Base-by-base conservation (phyloP, 2,888 invertebrate species). In the Amblyjoppa proteus region DNA sequence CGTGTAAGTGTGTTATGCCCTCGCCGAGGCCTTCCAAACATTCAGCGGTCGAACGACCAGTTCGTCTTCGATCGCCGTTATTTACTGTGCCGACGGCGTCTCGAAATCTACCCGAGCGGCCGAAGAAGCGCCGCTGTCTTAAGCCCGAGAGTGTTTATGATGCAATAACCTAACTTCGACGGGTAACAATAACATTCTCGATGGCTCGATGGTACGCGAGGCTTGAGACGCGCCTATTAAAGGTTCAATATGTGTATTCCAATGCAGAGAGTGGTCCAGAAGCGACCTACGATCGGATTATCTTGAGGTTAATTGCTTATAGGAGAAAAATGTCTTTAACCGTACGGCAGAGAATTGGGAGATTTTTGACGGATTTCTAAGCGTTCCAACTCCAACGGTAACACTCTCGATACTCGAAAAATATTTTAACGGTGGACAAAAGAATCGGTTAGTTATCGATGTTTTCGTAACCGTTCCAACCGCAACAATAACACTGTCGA, bases 101-200 rank as follows among this genome's bases (percentile, higher is more conserved):
- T 80, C 80, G 20, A n/a, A 16, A 20, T 20, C 53, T 3, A 7
- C 11, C 31, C 11, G 51, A 13, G 28, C 28, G 49, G 20, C 7
- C 5, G 58, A 75, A 73, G 49, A 45, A 53, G 79, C 64, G 69
- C 34, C 13, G 38, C 34, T 34, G 66, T 13, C 34, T 5, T 13
- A 61, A 61, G 61, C 61, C 58, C 16, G 53, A 41, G 86, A 78
- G 83, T 88, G 82, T 88, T 88, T 88, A 88, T 25, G 76, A 70
- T 75, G 83, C 78, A 81, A 88, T 86, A 79, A 66, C 79, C 79
- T 45, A 78, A 78, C 81, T 69, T 79, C 58, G 70, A 80, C 74
- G 85, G 58, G 75, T 74, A 84, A 85, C 81, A 87, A 88, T 87
- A 88, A 88, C 85, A 87, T 74, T 87, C 83, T 68, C 84, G 53